These are phyloP conservation scores for Aspidiotus destructor DNA, from an alignment of 2,888 invertebrate genomes.

Conservation along the genomic window DNA sequence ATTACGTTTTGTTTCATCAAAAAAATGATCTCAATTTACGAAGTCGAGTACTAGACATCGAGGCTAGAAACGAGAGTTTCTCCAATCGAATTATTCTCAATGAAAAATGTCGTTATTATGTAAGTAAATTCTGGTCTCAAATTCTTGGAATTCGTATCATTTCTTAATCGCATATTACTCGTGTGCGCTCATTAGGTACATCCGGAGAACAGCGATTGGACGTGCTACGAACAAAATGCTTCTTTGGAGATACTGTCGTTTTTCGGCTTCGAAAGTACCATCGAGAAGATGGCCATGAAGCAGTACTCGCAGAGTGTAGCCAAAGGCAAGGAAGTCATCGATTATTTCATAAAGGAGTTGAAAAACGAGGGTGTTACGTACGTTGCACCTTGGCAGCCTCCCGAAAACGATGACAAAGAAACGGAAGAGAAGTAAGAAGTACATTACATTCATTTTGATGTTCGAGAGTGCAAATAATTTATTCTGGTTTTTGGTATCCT, in stretches of 20 bases:
- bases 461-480: too few relatives aligned
- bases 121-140: constrained; percentile 46
- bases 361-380: constrained; percentile 61
- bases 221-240: constrained; percentile 90
- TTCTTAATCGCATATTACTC: neutral
- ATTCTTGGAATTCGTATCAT: neutral
- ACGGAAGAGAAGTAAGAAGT: constrained; percentile 15
- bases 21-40: constrained; percentile 74
- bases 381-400: constrained; percentile 53
- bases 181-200: constrained; percentile 56
- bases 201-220: constrained; percentile 88
- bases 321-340: constrained; percentile 86
- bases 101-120: constrained; percentile 80
- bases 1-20: constrained; percentile 81
- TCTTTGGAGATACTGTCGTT: constrained; percentile 87
- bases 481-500: too few relatives aligned
- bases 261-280: constrained; percentile 86
- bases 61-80: constrained; percentile 88
- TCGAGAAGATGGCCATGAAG: constrained; percentile 92
- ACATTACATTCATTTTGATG: neutral
- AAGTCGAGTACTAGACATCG: constrained; percentile 70
- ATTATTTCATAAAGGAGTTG: constrained; percentile 72
- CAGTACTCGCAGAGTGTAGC: constrained; percentile 82
- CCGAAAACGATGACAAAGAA: constrained; percentile 35
- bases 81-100: constrained; percentile 68